Percentiles rank a stretch among this genome's conserved stretches.
Evolutionary conservation across 2,797 vertebrate species (phyloP).

Genomic region (Tolypeutes matacus): DNA sequence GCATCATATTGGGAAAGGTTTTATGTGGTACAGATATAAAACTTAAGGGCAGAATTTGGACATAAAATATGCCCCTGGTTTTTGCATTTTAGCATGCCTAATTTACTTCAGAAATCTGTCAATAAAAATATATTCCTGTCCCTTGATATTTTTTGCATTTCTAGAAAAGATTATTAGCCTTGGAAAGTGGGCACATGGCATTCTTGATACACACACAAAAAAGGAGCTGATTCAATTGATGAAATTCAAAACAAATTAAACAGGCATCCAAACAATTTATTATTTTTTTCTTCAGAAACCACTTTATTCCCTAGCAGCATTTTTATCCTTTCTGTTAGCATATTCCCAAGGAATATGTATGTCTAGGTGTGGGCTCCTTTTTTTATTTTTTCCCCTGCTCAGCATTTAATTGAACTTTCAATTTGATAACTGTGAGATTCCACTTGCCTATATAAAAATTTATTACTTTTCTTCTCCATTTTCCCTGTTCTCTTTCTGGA

Average conservation of each 20-base stretch:
- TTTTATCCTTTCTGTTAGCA: background rate
- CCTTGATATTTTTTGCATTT: background rate
- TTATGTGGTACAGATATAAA: constrained; percentile 28
- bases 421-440: constrained; percentile 45
- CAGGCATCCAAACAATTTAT: background rate
- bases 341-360: background rate
- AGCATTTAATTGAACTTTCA: constrained; percentile 35
- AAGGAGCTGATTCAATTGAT: background rate
- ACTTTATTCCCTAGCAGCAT: background rate
- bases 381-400: background rate
- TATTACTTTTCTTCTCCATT: background rate
- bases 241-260: background rate
- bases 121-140: background rate
- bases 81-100: background rate
- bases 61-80: background rate
- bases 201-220: background rate
- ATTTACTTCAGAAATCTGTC: background rate
- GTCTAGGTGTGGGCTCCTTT: background rate
- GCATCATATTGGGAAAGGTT: background rate
- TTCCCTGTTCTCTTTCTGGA: background rate
- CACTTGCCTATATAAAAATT: constrained; percentile 7
- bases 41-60: background rate
- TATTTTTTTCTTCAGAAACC: background rate
- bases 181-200: background rate
- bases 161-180: background rate